Conservation (phyloP, 35 echinoderm and acorn worm genomes). For the Eucidaris tribuloides region DNA sequence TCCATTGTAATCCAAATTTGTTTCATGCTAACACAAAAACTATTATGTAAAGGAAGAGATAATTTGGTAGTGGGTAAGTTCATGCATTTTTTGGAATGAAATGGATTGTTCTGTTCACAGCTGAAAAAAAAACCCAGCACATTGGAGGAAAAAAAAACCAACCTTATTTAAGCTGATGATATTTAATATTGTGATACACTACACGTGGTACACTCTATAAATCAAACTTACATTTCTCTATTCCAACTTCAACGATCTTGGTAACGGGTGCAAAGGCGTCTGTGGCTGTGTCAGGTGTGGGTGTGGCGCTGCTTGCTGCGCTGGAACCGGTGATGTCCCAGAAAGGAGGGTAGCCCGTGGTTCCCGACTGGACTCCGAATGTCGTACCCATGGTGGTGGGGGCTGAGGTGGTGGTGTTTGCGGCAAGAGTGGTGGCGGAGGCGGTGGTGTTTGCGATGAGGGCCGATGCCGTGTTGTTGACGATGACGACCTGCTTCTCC, state of each 20-base stretch:
- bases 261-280: not conserved
- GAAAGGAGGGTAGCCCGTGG: conserved; percentile 5
- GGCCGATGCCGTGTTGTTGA: conserved; percentile 11
- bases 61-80: no score
- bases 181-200: no score
- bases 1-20: no score
- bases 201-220: no score
- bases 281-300: not conserved
- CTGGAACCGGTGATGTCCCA: conserved; percentile 1
- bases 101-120: no score
- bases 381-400: not conserved
- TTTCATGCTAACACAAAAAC: no score
- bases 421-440: not conserved
- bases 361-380: not conserved
- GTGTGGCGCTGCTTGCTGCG: not conserved
- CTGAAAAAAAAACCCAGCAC: no score
- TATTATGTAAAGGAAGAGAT: no score
- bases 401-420: not conserved
- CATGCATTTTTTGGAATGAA: no score
- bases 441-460: not conserved
- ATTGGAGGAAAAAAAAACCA: no score
- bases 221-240: conserved; percentile 38
- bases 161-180: no score
- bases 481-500: conserved; percentile 1
- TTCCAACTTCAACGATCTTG: not conserved